Percentiles rank a stretch among this genome's conserved stretches.
phyloP scores from a whole-genome alignment of 2,113 vertebrate species.

The Sturnus vulgaris region DNA sequence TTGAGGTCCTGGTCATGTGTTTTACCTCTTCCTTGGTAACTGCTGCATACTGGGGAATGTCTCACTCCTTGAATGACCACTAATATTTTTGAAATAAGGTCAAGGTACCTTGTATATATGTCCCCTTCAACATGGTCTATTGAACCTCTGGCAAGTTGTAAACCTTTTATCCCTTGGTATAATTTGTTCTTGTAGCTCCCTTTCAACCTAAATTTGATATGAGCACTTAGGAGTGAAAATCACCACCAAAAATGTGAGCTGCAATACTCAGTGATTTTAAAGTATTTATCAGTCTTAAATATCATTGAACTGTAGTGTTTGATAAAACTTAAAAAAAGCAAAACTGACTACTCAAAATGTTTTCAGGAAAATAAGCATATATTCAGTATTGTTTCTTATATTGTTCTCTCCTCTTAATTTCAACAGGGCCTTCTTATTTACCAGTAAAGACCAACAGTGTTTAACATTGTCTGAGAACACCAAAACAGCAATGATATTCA shows the following conservation, averaged over 20 bases:
- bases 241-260: neutral
- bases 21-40: neutral
- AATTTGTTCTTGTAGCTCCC: neutral
- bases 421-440: slow-evolving; percentile 65
- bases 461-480: slow-evolving; percentile 49
- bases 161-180: neutral
- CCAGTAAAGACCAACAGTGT: slow-evolving; percentile 64
- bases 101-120: neutral
- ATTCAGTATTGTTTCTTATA: neutral
- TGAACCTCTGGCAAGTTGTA: neutral
- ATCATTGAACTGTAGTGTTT: neutral
- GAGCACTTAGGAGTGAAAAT: neutral
- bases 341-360: neutral
- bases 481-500: slow-evolving; percentile 45
- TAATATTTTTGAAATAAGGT: neutral
- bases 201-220: neutral
- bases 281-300: neutral
- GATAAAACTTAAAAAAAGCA: neutral
- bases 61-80: neutral
- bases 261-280: neutral
- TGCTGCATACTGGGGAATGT: neutral
- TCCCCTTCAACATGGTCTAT: neutral
- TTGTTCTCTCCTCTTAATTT: slow-evolving; percentile 5
- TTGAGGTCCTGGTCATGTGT: neutral
- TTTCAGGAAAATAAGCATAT: neutral